A percentile compares a stretch with the other conserved stretches of the same genome.
Evolutionary conservation across 2,888 invertebrate genomes (phyloP).

Genomic region (Hemaris fuciformis): DNA sequence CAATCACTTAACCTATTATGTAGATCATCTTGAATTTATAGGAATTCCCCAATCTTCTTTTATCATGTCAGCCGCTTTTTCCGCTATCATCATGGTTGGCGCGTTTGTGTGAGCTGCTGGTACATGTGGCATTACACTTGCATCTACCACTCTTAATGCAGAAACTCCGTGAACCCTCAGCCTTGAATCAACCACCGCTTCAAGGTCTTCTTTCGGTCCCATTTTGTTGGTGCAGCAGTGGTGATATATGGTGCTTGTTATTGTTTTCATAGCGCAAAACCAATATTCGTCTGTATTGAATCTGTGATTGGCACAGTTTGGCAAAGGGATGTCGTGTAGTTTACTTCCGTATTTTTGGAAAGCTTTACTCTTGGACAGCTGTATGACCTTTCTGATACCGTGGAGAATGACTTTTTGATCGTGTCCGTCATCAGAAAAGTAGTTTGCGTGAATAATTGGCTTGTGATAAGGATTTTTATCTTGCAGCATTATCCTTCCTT

Average conservation of each 20-base stretch:
- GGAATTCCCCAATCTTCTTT: conserved; percentile 63
- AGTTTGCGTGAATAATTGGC: conserved; percentile 85
- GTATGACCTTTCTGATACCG: conserved; percentile 67
- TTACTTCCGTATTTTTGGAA: conserved; percentile 77
- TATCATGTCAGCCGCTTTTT: conserved; percentile 80
- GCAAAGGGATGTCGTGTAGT: conserved; percentile 76
- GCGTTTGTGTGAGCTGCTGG: conserved; percentile 82
- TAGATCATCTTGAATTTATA: not conserved
- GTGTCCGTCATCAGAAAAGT: conserved; percentile 82
- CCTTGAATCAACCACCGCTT: conserved; percentile 77
- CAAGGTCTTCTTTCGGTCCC: conserved; percentile 72
- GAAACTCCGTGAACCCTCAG: conserved; percentile 73
- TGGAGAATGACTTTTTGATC: conserved; percentile 69
- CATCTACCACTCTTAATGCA: conserved; percentile 79
- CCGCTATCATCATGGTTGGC: conserved; percentile 81
- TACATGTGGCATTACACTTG: conserved; percentile 81
- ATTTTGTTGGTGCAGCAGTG: conserved; percentile 80
- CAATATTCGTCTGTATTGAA: conserved; percentile 85
- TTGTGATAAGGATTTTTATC: conserved; percentile 84
- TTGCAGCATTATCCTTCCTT: conserved; percentile 81
- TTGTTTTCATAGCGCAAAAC: conserved; percentile 83
- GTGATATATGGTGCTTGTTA: conserved; percentile 79
- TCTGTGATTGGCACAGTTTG: conserved; percentile 76
- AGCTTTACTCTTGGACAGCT: conserved; percentile 72
- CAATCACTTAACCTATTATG: too few species aligned